Evolutionary conservation across 1,140 invertebrate genomes (phyloP).

Genomic region (Eciton burchellii): DNA sequence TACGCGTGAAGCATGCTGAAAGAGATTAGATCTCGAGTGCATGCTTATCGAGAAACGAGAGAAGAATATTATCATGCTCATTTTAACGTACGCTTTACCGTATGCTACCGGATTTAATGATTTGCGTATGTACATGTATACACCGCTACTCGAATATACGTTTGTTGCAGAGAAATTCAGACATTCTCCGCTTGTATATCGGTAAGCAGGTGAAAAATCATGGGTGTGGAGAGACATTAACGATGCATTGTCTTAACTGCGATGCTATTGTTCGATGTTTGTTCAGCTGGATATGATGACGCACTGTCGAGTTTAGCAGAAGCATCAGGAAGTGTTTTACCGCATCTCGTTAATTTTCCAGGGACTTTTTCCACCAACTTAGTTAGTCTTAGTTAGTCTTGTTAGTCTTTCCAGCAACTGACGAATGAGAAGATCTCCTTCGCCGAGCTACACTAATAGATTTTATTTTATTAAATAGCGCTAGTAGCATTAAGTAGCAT

Average conservation of each 20-base stretch:
- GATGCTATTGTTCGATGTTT: slow-evolving; percentile 66
- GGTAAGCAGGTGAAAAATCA: slow-evolving; percentile 53
- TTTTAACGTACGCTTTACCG: too few relatives aligned
- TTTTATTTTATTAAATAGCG: too few relatives aligned
- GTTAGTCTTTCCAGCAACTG: neutral
- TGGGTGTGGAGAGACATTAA: slow-evolving; percentile 61
- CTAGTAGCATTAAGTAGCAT: neutral
- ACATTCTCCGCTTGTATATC: slow-evolving; percentile 46
- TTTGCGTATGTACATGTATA: too few relatives aligned
- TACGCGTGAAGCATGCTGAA: too few relatives aligned
- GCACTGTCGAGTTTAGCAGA: slow-evolving; percentile 56
- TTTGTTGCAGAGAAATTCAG: slow-evolving; percentile 19
- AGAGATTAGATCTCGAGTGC: neutral
- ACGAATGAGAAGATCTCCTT: neutral
- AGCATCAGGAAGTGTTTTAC: slow-evolving; percentile 52
- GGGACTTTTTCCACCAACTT: slow-evolving; percentile 20
- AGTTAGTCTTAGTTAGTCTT: too few relatives aligned
- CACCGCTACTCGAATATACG: neutral
- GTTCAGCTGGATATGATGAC: slow-evolving; percentile 54
- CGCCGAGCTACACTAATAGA: too few relatives aligned
- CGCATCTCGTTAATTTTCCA: slow-evolving; percentile 30
- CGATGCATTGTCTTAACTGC: slow-evolving; percentile 70
- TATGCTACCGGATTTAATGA: neutral
- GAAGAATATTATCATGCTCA: too few relatives aligned
- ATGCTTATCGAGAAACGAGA: neutral